phyloP scores from a whole-genome alignment of 2,888 invertebrate species.

The Nematopogon swammerdamellus region DNA sequence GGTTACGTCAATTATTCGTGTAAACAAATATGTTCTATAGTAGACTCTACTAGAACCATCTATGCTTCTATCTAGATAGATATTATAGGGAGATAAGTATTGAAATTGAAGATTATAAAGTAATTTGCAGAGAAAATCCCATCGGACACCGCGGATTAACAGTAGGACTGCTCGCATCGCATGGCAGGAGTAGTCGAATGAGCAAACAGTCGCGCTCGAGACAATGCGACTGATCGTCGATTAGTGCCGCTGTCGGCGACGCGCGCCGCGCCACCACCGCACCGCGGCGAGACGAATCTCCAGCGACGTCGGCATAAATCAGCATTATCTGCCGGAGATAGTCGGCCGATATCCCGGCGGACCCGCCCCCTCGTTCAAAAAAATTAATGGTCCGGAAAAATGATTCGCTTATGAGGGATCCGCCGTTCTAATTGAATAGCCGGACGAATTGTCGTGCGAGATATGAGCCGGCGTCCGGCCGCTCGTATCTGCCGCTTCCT shows the following conservation, averaged over 20 bases:
- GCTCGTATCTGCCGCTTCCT: too few relatives aligned
- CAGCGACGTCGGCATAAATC: conserved; percentile 52
- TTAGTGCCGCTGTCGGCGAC: conserved; percentile 7
- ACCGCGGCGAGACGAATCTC: conserved; percentile 48
- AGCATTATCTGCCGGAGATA: conserved; percentile 58
- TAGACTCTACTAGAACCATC: too few relatives aligned
- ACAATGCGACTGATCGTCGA: background rate
- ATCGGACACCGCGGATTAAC: background rate
- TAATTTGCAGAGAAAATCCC: too few relatives aligned
- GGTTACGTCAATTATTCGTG: too few relatives aligned
- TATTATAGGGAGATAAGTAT: too few relatives aligned
- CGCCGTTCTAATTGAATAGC: conserved; percentile 57
- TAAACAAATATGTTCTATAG: too few relatives aligned
- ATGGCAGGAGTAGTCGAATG: too few relatives aligned
- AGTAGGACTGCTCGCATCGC: background rate
- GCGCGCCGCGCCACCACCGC: too few relatives aligned
- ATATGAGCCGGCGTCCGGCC: conserved; percentile 11
- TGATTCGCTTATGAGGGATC: conserved; percentile 59
- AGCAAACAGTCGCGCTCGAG: background rate
- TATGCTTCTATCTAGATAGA: too few relatives aligned
- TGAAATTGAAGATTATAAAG: too few relatives aligned
- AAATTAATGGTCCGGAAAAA: conserved; percentile 58
- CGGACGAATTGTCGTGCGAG: conserved; percentile 35
- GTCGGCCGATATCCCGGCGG: conserved; percentile 41
- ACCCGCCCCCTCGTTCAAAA: conserved; percentile 49